A percentile compares a stretch with the other conserved stretches of the same genome.
phyloP scores from a whole-genome alignment of 2,888 invertebrate species.

The Parapristionchus giblindavisi region DNA sequence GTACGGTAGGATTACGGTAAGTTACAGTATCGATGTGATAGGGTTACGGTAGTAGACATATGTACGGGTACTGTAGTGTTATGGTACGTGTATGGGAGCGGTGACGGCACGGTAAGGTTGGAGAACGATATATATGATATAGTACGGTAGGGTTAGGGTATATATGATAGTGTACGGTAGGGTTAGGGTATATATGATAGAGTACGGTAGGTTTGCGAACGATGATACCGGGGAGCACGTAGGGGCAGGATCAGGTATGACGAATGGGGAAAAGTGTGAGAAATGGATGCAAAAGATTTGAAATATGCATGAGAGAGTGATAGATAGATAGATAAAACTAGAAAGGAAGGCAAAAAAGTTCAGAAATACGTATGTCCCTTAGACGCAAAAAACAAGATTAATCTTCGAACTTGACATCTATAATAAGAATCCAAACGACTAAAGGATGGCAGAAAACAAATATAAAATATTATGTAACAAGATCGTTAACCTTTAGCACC shows the following conservation, averaged over 20 bases:
- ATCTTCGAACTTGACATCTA: too few relatives aligned
- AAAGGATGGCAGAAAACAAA: too few relatives aligned
- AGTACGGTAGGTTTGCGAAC: not conserved
- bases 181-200: not conserved
- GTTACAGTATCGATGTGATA: slow-evolving; percentile 23
- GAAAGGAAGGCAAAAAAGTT: too few relatives aligned
- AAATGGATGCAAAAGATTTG: not conserved
- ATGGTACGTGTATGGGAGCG: slow-evolving; percentile 36
- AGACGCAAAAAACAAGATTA: too few relatives aligned
- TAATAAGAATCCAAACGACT: too few relatives aligned
- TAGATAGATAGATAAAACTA: not conserved
- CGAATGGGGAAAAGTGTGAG: not conserved
- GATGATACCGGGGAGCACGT: not conserved
- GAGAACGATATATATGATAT: slow-evolving; percentile 32
- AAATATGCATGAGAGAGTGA: not conserved
- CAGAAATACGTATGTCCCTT: too few relatives aligned
- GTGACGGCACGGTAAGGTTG: not conserved
- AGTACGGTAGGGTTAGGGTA: not conserved
- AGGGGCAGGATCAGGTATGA: not conserved
- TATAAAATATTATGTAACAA: too few relatives aligned
- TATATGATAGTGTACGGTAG: too few relatives aligned
- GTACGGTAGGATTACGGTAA: slow-evolving; percentile 23
- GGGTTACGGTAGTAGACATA: not conserved
- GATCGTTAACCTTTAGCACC: too few relatives aligned
- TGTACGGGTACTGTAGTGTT: slow-evolving; percentile 7